Conservation (phyloP, 2,797 vertebrate species). For the Epinephelus coioides region DNA sequence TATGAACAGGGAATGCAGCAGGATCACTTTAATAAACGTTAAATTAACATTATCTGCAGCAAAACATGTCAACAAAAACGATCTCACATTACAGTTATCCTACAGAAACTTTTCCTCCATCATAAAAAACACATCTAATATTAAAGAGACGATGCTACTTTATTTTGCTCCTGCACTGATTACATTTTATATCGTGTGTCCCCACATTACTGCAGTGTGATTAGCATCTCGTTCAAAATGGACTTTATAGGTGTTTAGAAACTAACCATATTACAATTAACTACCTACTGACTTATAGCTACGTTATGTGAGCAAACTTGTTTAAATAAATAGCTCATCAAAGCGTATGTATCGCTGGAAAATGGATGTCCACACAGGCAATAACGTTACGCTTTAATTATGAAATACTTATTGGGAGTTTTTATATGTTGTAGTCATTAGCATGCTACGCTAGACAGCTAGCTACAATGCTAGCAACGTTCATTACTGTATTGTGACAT, state of each 20-base stretch:
- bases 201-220: not conserved
- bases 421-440: conserved; percentile 34
- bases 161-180: not conserved
- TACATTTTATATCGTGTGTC: not conserved
- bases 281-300: not conserved
- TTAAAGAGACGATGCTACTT: not conserved
- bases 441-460: conserved; percentile 61
- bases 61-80: conserved; percentile 12
- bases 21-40: not conserved
- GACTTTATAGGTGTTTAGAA: conserved; percentile 20
- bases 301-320: not conserved
- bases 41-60: not conserved
- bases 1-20: not conserved
- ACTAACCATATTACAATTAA: conserved; percentile 1
- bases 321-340: too few relatives aligned
- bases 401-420: conserved; percentile 6
- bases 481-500: conserved; percentile 14
- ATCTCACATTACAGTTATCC: not conserved
- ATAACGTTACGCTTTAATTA: not conserved
- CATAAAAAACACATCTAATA: not conserved
- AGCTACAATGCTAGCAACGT: conserved; percentile 53
- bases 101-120: not conserved
- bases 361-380: not conserved
- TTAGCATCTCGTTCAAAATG: not conserved
- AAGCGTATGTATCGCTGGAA: too few relatives aligned